Base-by-base conservation (phyloP, 2,888 invertebrate genomes). In the Eristalis arbustorum region DNA sequence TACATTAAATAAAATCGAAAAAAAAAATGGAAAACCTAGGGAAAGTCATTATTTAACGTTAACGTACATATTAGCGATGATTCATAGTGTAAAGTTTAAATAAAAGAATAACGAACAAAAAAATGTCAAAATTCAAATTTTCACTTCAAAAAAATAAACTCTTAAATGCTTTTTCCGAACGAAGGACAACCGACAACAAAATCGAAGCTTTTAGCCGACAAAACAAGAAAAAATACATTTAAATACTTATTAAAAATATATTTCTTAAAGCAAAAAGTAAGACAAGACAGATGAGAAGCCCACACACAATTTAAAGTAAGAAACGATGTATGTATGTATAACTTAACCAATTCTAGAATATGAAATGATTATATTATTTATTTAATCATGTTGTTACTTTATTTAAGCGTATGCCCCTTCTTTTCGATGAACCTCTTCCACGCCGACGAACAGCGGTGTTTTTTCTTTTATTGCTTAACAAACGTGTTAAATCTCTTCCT, bases 321-420 rank as follows among this genome's bases (percentile, higher is more conserved):
- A 18, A 1, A 49, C 49, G 18, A 49, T 49, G 49, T 49, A 49
- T 49, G 49, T 49, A 63, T 83, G 40, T 80, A 68, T 72, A 71
- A 79, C 75, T 61, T 85, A 81, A 85, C 73, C 72, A n/a, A 77
- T 78, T 85, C 18, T 82, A 80, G 84, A 84, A 80, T 84, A 84
- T 76, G 79, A 80, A 80, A 84, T 80, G 72, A 68, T 75, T 75
- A 31, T 74, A 25, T 84, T 56, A 63, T 67, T 79, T 84, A 79
- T 71, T 75, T 71, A 74, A 74, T n/a, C 49, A 49, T 18, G 18
- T 49, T 49, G 49, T 49, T 49, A 18, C 18, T 8, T 49, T 49
- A 18, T 49, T 49, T 42, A n/a, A 14, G 5, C 37, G 2, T 37
- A 13, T 37, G 10, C 34, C 34, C 6, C 11, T 28, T 62, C n/a